Evolutionary conservation across 2,797 vertebrate species (phyloP).

Genomic region (Dicrostonyx torquatus): DNA sequence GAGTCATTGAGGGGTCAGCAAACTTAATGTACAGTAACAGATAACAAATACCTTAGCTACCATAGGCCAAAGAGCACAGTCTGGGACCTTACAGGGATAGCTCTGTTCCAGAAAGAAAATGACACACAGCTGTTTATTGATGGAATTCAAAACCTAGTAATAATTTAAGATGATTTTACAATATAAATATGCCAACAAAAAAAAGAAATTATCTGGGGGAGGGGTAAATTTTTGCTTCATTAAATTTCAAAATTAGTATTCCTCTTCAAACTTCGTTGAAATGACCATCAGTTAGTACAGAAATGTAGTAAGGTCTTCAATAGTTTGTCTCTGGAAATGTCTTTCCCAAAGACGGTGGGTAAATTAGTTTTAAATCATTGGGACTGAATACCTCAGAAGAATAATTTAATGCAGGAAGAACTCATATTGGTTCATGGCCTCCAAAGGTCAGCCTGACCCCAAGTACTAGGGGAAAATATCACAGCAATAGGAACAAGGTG

Average conservation of each 20-base stretch:
- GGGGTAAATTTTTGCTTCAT: background rate
- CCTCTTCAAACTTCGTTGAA: background rate
- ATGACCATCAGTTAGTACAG: background rate
- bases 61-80: background rate
- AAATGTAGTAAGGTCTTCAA: background rate
- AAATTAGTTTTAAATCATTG: background rate
- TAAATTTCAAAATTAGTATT: conserved; percentile 20
- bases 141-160: background rate
- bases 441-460: background rate
- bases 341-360: background rate
- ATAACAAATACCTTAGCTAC: background rate
- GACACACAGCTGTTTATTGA: background rate
- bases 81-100: background rate
- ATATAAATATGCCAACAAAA: background rate
- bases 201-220: background rate
- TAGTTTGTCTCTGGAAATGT: conserved; percentile 18
- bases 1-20: background rate
- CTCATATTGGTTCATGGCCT: background rate
- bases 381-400: background rate
- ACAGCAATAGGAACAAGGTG: background rate
- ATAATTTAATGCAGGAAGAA: background rate
- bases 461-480: background rate
- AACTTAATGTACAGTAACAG: background rate
- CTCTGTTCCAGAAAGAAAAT: background rate
- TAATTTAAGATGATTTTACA: conserved; percentile 18